phyloP scores from a whole-genome alignment of 2,797 vertebrate genomes.

The Betta splendens region DNA sequence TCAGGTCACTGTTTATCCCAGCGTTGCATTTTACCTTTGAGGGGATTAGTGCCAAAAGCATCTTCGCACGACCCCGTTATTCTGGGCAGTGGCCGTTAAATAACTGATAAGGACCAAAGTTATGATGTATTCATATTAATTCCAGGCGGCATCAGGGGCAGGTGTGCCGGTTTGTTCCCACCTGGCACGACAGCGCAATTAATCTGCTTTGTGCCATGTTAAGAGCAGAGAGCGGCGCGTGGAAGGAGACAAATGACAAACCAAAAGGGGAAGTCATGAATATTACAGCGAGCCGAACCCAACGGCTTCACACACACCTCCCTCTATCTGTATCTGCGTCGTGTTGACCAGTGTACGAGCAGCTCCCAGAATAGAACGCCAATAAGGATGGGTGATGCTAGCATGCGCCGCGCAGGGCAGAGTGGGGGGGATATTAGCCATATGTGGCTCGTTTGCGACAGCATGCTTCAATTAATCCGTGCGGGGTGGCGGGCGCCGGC shows the following conservation, averaged over 20 bases:
- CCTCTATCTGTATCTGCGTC: not conserved
- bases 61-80: slow-evolving; percentile 56
- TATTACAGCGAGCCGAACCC: slow-evolving; percentile 71
- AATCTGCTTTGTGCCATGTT: slow-evolving; percentile 70
- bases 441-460: slow-evolving; percentile 78
- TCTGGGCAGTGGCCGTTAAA: slow-evolving; percentile 70
- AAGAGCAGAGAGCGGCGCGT: slow-evolving; percentile 54
- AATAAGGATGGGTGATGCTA: slow-evolving; percentile 49
- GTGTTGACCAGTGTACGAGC: slow-evolving; percentile 14
- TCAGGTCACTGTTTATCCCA: slow-evolving; percentile 45
- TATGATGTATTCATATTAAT: slow-evolving; percentile 73
- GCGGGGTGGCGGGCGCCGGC: slow-evolving; percentile 70
- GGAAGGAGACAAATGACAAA: slow-evolving; percentile 68
- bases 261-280: slow-evolving; percentile 76
- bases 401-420: slow-evolving; percentile 21
- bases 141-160: slow-evolving; percentile 67
- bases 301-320: slow-evolving; percentile 29
- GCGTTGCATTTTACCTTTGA: slow-evolving; percentile 10
- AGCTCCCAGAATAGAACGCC: slow-evolving; percentile 47
- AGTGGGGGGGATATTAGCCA: slow-evolving; percentile 69
- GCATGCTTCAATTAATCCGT: slow-evolving; percentile 78
- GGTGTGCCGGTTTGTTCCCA: slow-evolving; percentile 60
- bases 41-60: slow-evolving; percentile 19
- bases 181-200: slow-evolving; percentile 64
- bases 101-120: slow-evolving; percentile 73